These are phyloP conservation scores for Tichodroma muraria DNA, from an alignment of 2,113 vertebrate genomes.

Conservation along the genomic window DNA sequence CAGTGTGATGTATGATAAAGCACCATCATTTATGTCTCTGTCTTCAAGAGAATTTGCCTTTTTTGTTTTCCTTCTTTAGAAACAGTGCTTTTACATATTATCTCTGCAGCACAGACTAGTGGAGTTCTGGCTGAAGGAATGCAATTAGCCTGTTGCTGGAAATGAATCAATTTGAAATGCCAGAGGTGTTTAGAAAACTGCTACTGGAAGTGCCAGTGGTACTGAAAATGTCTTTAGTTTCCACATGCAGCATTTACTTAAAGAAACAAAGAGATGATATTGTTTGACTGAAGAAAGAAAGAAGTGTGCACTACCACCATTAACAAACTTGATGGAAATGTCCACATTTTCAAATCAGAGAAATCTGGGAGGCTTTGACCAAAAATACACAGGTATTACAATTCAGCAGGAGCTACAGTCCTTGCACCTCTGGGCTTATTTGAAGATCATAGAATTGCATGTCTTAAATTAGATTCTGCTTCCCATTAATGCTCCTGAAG, in stretches of 20 bases:
- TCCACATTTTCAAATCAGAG: not conserved
- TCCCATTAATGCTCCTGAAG: not conserved
- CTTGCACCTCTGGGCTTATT: not conserved
- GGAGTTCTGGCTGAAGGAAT: not conserved
- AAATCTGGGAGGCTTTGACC: not conserved
- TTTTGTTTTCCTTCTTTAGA: not conserved
- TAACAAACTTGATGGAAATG: not conserved
- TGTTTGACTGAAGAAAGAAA: not conserved
- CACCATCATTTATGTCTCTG: not conserved
- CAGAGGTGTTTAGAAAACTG: not conserved
- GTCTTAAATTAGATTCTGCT: not conserved
- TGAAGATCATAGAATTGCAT: not conserved
- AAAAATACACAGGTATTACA: not conserved
- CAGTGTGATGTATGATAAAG: not conserved
- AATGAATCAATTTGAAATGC: constrained; percentile 37
- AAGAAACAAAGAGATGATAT: not conserved
- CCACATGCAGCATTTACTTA: not conserved
- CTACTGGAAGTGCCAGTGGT: not conserved
- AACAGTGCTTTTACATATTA: not conserved
- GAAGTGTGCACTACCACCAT: not conserved
- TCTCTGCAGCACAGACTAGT: not conserved
- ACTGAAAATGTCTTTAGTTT: not conserved
- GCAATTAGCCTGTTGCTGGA: not conserved
- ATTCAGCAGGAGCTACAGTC: not conserved
- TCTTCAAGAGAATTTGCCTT: constrained; percentile 6